Conservation (phyloP, 2,797 vertebrate genomes). For the Thalassophryne amazonica region DNA sequence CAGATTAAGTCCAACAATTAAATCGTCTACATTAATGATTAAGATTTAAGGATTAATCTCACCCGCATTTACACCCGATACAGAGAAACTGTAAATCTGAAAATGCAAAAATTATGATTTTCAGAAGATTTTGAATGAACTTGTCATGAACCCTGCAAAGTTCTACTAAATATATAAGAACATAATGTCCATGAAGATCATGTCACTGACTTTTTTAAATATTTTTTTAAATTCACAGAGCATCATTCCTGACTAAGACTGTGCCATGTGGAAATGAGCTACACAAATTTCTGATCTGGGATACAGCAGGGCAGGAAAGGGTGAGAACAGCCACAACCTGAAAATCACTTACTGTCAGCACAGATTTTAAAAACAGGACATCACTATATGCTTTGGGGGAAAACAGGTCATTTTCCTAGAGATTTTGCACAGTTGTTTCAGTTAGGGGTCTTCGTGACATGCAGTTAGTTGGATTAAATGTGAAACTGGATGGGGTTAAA, state of each 20-base stretch:
- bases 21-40: neutral
- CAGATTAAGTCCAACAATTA: neutral
- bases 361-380: slow-evolving; percentile 3
- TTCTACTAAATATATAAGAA: too few species aligned
- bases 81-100: too few species aligned
- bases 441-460: slow-evolving; percentile 13
- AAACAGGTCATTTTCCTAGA: slow-evolving; percentile 2
- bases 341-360: neutral
- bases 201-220: slow-evolving; percentile 34
- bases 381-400: neutral
- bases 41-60: too few species aligned
- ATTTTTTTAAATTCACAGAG: slow-evolving; percentile 75
- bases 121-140: too few species aligned
- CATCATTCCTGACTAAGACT: slow-evolving; percentile 98
- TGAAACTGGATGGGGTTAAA: slow-evolving; percentile 21
- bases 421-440: slow-evolving; percentile 9
- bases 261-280: slow-evolving; percentile 94
- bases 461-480: slow-evolving; percentile 18
- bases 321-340: slow-evolving; percentile 70
- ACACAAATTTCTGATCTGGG: slow-evolving; percentile 99
- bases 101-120: too few species aligned
- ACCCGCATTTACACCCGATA: too few species aligned
- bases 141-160: too few species aligned
- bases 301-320: slow-evolving; percentile 96
- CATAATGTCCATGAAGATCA: too few species aligned